A percentile compares a stretch with the other conserved stretches of the same genome.
phyloP scores from a whole-genome alignment of 2,888 invertebrate species.

The Parnassius glacialis region DNA sequence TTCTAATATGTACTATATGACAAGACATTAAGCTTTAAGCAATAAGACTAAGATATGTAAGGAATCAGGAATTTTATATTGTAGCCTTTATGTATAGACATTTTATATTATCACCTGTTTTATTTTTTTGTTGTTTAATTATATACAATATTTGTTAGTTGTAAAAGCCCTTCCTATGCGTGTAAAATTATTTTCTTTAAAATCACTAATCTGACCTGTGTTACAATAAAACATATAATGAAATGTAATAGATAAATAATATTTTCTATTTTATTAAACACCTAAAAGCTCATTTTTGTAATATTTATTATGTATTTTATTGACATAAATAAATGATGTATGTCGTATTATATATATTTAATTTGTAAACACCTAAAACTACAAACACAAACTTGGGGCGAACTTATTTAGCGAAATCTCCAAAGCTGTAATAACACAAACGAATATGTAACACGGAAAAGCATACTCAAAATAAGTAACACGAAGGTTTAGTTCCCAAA shows the following conservation, averaged over 20 bases:
- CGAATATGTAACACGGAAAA: too few species aligned
- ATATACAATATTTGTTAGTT: conserved; percentile 21
- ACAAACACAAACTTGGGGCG: too few species aligned
- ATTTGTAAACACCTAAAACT: too few species aligned
- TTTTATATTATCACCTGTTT: conserved; percentile 39
- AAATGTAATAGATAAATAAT: conserved; percentile 4
- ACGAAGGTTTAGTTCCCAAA: too few species aligned
- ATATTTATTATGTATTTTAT: conserved; percentile 14
- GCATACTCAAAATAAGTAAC: too few species aligned
- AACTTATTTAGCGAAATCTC: too few species aligned
- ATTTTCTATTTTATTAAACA: conserved; percentile 12
- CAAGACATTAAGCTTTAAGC: conserved; percentile 57
- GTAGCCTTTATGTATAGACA: conserved; percentile 50
- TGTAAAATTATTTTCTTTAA: conserved; percentile 12
- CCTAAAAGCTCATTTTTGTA: conserved; percentile 3
- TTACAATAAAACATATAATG: conserved; percentile 15
- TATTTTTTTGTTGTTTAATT: conserved; percentile 33
- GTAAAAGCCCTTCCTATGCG: neutral
- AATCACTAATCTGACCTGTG: conserved; percentile 18
- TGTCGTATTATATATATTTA: neutral
- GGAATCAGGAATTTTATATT: conserved; percentile 46
- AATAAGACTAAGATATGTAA: conserved; percentile 50
- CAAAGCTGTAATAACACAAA: too few species aligned
- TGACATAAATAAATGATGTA: conserved; percentile 17
- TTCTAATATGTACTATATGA: conserved; percentile 2